Evolutionary conservation across 1,140 invertebrate species (phyloP).

Genomic region (Temnothorax longispinosus): DNA sequence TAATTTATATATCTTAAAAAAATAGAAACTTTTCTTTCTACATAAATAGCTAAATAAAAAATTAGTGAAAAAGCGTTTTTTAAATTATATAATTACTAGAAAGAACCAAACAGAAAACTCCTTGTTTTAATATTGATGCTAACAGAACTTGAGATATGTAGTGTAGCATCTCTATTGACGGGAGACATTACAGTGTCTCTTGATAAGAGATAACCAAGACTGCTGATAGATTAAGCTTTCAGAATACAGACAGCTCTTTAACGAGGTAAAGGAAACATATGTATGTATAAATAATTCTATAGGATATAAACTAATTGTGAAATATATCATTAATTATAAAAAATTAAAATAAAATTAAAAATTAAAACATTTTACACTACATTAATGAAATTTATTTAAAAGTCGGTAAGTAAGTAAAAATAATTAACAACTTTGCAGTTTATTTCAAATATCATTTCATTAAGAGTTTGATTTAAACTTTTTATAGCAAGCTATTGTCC

Average conservation of each 20-base stretch:
- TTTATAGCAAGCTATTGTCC: not conserved
- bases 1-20: not conserved
- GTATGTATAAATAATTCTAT: not conserved
- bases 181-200: not conserved
- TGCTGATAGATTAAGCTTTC: not conserved
- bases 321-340: not conserved
- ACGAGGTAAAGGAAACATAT: not conserved
- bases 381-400: not conserved
- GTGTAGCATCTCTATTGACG: not conserved
- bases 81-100: slow-evolving; percentile 8
- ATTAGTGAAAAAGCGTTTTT: not conserved
- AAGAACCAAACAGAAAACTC: not conserved
- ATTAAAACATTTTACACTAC: not conserved
- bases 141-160: not conserved
- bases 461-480: not conserved
- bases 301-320: not conserved
- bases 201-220: not conserved
- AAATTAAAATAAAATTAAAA: not conserved
- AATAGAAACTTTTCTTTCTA: not conserved
- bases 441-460: not conserved
- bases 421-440: not conserved
- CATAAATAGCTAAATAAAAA: not conserved
- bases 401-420: not conserved
- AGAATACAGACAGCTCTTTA: not conserved
- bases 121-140: not conserved